Evolutionary conservation across 2,113 vertebrate genomes (phyloP).

Genomic region (Erpornis zantholeuca): DNA sequence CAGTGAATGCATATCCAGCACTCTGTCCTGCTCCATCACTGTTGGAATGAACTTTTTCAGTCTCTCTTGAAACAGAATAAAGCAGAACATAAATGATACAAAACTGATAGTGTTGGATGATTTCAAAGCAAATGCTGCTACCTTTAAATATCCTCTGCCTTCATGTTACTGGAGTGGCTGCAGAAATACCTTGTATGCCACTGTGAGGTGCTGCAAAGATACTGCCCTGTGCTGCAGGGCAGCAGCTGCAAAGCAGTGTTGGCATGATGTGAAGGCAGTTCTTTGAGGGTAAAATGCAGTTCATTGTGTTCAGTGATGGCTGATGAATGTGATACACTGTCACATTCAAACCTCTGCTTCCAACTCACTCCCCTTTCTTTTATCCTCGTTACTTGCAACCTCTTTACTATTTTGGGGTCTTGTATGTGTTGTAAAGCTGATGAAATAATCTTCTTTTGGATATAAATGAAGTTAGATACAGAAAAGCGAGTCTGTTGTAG

Average conservation of each 20-base stretch:
- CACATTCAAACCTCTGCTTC: not conserved
- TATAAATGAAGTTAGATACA: not conserved
- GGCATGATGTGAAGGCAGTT: not conserved
- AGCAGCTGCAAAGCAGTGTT: not conserved
- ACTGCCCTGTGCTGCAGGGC: not conserved
- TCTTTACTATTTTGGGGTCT: not conserved
- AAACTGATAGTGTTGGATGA: not conserved
- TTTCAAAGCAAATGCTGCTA: not conserved
- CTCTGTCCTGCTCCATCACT: constrained; percentile 18
- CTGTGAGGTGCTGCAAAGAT: not conserved
- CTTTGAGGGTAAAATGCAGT: not conserved
- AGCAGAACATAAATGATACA: not conserved
- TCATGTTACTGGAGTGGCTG: not conserved
- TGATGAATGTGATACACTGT: constrained; percentile 1
- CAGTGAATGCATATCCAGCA: not conserved
- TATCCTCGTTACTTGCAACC: not conserved
- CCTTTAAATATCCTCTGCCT: not conserved
- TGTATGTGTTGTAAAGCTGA: not conserved
- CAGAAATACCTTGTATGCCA: not conserved
- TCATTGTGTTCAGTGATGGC: constrained; percentile 46
- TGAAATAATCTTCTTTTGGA: not conserved
- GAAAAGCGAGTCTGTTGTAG: not conserved
- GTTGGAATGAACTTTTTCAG: constrained; percentile 13
- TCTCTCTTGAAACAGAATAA: not conserved
- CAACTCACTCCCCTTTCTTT: not conserved